phyloP scores from a whole-genome alignment of 1,140 invertebrate species.

The Leguminivora glycinivorella region DNA sequence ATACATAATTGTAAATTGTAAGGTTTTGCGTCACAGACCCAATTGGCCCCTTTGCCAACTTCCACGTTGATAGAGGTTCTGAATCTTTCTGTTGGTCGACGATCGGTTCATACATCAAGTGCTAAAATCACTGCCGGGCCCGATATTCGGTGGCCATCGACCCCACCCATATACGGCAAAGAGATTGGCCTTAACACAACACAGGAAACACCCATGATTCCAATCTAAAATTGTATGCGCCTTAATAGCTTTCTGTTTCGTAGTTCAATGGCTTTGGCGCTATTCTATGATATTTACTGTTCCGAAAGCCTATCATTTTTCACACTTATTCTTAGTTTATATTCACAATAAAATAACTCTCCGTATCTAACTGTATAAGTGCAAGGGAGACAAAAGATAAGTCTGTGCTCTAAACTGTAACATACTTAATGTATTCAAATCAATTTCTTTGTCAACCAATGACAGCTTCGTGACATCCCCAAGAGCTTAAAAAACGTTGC shows the following conservation, averaged over 20 bases:
- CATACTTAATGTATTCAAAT: conserved; percentile 9
- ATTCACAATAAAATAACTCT: neutral
- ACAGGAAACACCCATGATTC: conserved; percentile 9
- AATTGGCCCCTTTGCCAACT: too few species aligned
- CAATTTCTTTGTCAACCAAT: neutral
- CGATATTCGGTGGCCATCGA: neutral
- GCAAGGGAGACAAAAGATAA: neutral
- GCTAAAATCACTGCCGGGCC: neutral
- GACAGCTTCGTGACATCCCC: conserved; percentile 7
- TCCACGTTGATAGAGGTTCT: too few species aligned
- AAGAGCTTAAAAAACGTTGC: neutral
- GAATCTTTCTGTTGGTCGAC: neutral
- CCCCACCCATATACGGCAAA: neutral
- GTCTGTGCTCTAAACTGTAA: neutral
- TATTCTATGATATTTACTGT: neutral
- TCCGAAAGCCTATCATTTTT: neutral
- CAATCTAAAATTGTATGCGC: neutral
- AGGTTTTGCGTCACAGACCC: too few species aligned
- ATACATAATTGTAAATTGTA: too few species aligned
- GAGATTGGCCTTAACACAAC: neutral
- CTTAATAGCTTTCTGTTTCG: neutral
- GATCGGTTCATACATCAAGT: neutral
- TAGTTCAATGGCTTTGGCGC: conserved; percentile 3
- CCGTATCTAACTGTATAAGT: neutral
- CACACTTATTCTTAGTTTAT: neutral